phyloP scores from a whole-genome alignment of 92 coral and sea anemone genomes.

The Blastomussa wellsi region DNA sequence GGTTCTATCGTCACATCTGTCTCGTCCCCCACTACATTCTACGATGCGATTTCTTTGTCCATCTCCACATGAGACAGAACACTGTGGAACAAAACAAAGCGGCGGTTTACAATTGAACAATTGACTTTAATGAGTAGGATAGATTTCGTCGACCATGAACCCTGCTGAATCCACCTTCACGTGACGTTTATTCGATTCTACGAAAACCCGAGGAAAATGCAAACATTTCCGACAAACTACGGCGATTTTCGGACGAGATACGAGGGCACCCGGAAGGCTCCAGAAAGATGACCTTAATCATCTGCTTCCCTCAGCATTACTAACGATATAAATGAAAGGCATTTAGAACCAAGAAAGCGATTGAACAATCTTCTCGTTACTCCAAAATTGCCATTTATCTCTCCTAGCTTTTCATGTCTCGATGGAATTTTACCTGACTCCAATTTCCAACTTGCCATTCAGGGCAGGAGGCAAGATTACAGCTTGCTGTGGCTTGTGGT shows the following conservation, averaged over 20 bases:
- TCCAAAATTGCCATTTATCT: neutral
- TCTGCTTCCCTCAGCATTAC: no score
- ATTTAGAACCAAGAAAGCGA: no score
- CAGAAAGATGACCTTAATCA: no score
- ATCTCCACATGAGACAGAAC: slow-evolving; percentile 80
- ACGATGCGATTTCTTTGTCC: slow-evolving; percentile 58
- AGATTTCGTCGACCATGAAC: no score
- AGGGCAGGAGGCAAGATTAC: slow-evolving; percentile 59
- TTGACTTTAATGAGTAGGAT: no score
- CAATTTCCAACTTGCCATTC: slow-evolving; percentile 61
- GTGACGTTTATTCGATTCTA: no score
- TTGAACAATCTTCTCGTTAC: neutral
- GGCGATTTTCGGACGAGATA: no score
- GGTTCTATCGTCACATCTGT: slow-evolving; percentile 42
- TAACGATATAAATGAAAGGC: no score
- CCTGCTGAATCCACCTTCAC: no score
- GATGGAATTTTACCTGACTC: slow-evolving; percentile 60
- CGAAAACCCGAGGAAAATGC: no score
- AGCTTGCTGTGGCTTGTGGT: slow-evolving; percentile 47
- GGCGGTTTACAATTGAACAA: neutral
- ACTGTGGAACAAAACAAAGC: slow-evolving; percentile 34
- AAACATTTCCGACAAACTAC: no score
- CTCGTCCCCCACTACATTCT: slow-evolving; percentile 37
- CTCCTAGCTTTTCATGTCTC: neutral
- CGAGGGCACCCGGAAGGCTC: no score